Evolutionary conservation across 1,140 invertebrate genomes (phyloP), one percentile per base, ranked within the genome.

Genomic region (Chlorops oryzae): DNA sequence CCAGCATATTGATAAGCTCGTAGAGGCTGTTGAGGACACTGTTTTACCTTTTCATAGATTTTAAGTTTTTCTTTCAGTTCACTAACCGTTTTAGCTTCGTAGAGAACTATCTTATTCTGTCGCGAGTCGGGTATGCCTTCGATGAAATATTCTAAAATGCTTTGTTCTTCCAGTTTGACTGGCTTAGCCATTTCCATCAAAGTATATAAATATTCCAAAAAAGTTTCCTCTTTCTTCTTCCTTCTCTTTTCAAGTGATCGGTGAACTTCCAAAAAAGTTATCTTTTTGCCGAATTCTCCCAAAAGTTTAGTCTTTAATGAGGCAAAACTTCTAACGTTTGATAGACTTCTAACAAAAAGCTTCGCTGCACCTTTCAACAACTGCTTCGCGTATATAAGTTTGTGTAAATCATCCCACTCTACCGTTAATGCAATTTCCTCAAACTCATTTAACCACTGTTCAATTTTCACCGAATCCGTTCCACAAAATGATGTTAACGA

Each of bases 141-240:
- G 21, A 38, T 20, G 24, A 48, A 48, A 48, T 48, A 48, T 38
- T 48, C 35, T 12, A 48, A 39, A 3, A 48, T 12, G 32, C 46
- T 48, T 13, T 38, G 18, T 4, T 42, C 47, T 21, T 50, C 47
- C 28, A 50, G 10, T 5, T 35, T 20, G 1, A 41, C 21, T 21
- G 12, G 23, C 5, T 21, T 32, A 5, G 12, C 47, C 23, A 50
- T 50, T 15, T 50, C 38, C 39, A 50, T 41, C 22, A 50, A 15
- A 3, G 15, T 13, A 28, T 50, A 50, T 42, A 50, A 24, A 41
- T 42, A 50, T 25, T 50, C 47, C 13, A 27, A 22, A 7, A 41
- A 28, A 20, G 3, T 41, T 35, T 50, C 39, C 13, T 40, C 13
- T 32, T 7, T 3, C 5, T 34, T 6, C 35, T 48, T 48, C 10